These are phyloP conservation scores for Tupaia chinensis DNA, from an alignment of 2,113 vertebrate genomes.

Conservation along the genomic window DNA sequence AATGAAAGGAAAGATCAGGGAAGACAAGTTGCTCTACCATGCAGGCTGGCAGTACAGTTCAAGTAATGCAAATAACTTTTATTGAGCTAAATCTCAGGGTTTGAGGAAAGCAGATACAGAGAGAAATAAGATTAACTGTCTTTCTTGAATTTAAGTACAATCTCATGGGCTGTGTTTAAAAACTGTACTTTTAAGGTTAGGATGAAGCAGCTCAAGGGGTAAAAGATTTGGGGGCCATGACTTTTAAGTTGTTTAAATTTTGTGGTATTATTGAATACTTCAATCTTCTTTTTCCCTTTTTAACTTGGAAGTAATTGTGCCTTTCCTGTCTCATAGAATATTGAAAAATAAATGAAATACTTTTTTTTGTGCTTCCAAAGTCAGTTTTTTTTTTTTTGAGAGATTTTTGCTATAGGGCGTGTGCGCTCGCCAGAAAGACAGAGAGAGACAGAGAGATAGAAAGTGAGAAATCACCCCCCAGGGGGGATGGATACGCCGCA, in stretches of 20 bases:
- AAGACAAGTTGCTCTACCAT: neutral
- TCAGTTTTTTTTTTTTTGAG: neutral
- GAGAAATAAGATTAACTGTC: neutral
- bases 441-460: too few relatives aligned
- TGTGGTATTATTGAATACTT: slow-evolving; percentile 6
- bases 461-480: too few relatives aligned
- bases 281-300: neutral
- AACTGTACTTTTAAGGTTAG: neutral
- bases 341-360: slow-evolving; percentile 20
- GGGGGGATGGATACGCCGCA: too few relatives aligned
- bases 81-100: neutral
- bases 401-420: too few relatives aligned
- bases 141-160: slow-evolving; percentile 14
- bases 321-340: neutral
- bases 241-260: slow-evolving; percentile 36
- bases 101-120: neutral
- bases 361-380: neutral
- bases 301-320: neutral
- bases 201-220: neutral
- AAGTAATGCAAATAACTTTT: neutral
- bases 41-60: neutral
- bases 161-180: neutral
- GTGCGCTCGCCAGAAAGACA: too few relatives aligned
- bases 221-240: neutral
- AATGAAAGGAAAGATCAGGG: neutral